phyloP scores from a whole-genome alignment of 2,888 invertebrate genomes.

The Rotaria sp. region DNA sequence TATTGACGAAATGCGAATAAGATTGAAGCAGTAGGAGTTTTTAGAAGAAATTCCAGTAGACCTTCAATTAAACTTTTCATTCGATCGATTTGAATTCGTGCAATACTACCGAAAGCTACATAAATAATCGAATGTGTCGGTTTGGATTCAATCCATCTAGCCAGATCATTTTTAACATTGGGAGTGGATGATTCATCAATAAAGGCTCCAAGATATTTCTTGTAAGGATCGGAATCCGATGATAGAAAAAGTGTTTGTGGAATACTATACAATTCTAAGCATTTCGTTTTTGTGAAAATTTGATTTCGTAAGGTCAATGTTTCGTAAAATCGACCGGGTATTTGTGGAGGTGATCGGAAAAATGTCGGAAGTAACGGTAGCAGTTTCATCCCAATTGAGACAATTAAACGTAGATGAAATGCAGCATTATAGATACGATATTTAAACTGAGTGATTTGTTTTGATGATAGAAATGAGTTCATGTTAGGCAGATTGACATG shows the following conservation, averaged over 20 bases:
- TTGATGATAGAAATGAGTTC: neutral
- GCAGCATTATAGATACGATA: neutral
- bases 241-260: neutral
- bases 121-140: too few relatives aligned
- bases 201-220: neutral
- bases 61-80: too few relatives aligned
- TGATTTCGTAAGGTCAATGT: neutral
- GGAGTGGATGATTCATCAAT: too few relatives aligned
- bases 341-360: neutral
- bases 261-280: neutral
- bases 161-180: too few relatives aligned
- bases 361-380: neutral
- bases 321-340: neutral
- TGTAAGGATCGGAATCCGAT: neutral
- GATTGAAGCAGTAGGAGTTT: too few relatives aligned
- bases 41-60: too few relatives aligned
- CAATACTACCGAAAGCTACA: too few relatives aligned
- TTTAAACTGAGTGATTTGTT: neutral
- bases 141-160: too few relatives aligned
- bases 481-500: neutral
- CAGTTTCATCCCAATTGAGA: neutral
- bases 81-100: too few relatives aligned
- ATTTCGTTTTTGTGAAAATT: neutral
- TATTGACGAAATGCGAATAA: neutral
- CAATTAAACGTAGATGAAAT: neutral